These are phyloP conservation scores for Polyodon spathula DNA, from an alignment of 2,113 vertebrate species.

Conservation along the genomic window DNA sequence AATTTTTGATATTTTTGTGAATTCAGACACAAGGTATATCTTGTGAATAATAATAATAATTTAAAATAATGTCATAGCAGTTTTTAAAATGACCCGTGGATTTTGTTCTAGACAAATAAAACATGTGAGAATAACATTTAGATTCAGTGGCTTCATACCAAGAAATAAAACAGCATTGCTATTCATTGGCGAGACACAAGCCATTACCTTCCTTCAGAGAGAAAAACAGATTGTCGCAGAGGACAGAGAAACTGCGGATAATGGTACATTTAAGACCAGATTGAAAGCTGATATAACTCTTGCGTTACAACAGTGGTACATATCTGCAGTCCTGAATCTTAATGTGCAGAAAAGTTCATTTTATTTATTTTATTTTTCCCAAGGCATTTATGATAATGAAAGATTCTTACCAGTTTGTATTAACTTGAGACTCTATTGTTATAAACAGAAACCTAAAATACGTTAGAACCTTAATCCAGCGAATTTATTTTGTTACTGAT, in stretches of 20 bases:
- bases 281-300: constrained; percentile 2
- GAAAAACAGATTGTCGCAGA: neutral
- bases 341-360: neutral
- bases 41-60: neutral
- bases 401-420: too few species aligned
- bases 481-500: too few species aligned
- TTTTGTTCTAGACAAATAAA: neutral
- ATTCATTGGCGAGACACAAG: neutral
- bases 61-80: too few species aligned
- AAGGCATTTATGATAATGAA: too few species aligned
- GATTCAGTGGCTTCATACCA: neutral
- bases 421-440: too few species aligned
- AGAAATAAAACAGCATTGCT: neutral
- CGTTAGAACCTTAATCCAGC: too few species aligned
- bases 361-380: too few species aligned
- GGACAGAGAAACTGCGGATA: neutral
- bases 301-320: neutral
- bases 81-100: neutral
- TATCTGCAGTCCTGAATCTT: neutral
- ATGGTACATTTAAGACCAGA: neutral
- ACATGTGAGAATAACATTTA: neutral
- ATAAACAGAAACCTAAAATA: too few species aligned
- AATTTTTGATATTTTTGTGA: too few species aligned
- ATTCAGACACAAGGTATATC: too few species aligned
- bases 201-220: neutral